Conservation (phyloP, 2,113 vertebrate species). For the Plecotus auritus region DNA sequence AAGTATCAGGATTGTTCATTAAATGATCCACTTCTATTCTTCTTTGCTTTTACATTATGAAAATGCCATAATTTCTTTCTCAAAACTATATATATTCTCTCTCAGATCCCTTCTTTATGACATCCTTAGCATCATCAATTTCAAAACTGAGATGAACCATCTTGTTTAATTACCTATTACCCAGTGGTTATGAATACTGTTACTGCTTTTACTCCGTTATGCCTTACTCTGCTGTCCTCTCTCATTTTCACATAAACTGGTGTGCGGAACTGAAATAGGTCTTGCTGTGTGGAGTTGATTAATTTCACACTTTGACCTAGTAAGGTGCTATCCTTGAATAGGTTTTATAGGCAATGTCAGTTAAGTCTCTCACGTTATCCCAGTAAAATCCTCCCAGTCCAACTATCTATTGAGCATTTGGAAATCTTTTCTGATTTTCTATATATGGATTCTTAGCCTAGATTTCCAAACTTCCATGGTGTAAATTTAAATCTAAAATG, state of each 20-base stretch:
- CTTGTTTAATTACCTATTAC: slow-evolving; percentile 11
- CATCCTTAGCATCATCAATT: background rate
- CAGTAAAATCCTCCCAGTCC: background rate
- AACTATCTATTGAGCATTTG: slow-evolving; percentile 45
- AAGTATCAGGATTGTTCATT: background rate
- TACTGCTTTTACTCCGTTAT: slow-evolving; percentile 7
- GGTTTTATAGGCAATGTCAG: slow-evolving; percentile 58
- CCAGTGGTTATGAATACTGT: slow-evolving; percentile 10
- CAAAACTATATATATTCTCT: background rate
- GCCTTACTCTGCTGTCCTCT: slow-evolving; percentile 14
- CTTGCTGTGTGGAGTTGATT: slow-evolving; percentile 57
- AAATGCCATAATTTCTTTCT: background rate
- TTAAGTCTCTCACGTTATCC: slow-evolving; percentile 1
- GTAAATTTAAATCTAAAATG: slow-evolving; percentile 47
- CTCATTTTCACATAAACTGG: slow-evolving; percentile 59
- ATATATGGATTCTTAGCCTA: slow-evolving; percentile 11
- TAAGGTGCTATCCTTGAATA: slow-evolving; percentile 32
- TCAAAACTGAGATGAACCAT: background rate
- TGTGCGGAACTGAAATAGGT: slow-evolving; percentile 21
- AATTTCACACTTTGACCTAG: slow-evolving; percentile 49
- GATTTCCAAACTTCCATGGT: background rate
- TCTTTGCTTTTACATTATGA: background rate
- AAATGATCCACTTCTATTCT: background rate
- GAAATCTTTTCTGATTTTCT: slow-evolving; percentile 51
- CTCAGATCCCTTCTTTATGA: background rate